Percentiles rank a stretch among this genome's conserved stretches.
These are phyloP conservation scores for Mixornis gularis DNA, from an alignment of 2,113 vertebrate species.

Conservation along the genomic window DNA sequence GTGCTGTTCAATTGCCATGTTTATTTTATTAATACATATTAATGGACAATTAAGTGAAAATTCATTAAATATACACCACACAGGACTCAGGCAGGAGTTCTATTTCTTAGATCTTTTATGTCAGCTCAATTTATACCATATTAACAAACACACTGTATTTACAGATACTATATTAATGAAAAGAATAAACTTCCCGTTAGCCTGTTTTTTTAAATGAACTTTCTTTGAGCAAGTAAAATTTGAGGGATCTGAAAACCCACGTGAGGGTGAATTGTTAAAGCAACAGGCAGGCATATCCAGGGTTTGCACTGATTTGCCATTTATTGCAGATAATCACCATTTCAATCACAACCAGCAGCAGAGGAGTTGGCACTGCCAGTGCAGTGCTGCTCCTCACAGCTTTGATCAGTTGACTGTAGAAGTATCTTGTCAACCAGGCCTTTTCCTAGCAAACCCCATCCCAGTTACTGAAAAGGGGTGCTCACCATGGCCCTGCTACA, in stretches of 20 bases:
- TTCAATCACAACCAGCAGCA: neutral
- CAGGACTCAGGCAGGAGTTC: neutral
- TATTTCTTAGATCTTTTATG: neutral
- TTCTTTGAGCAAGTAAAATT: neutral
- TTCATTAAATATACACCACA: neutral
- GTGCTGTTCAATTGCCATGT: neutral
- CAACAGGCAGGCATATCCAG: neutral
- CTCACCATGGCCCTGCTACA: neutral
- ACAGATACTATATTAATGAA: neutral
- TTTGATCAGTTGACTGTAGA: neutral
- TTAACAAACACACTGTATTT: neutral
- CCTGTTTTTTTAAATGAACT: fast-evolving
- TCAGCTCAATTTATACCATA: neutral
- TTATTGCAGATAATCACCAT: neutral
- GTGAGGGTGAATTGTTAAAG: neutral
- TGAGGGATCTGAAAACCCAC: neutral
- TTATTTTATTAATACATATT: constrained; percentile 13
- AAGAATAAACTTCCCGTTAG: neutral
- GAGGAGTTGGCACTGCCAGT: neutral
- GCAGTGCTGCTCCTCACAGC: neutral
- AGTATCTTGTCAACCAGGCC: neutral
- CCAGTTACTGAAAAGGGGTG: neutral
- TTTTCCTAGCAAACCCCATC: neutral
- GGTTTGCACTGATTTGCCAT: fast-evolving
- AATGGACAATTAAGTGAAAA: constrained; percentile 31